Evolutionary conservation across 2,888 invertebrate species (phyloP).

Genomic region (Lomographa bimaculata): DNA sequence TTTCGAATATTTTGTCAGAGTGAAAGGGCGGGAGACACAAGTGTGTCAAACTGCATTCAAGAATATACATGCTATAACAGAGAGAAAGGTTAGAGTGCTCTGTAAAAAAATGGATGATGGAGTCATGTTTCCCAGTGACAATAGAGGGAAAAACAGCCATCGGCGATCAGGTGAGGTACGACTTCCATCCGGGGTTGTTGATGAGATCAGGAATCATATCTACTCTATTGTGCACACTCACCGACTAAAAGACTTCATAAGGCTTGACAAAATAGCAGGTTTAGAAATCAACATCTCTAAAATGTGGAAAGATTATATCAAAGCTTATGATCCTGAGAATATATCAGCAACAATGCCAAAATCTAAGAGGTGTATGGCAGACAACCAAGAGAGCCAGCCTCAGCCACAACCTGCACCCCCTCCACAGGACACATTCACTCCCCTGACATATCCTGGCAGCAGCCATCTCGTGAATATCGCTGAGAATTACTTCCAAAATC

Average conservation of each 20-base stretch:
- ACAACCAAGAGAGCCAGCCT: constrained; percentile 44
- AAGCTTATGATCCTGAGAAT: constrained; percentile 79
- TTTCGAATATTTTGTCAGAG: constrained; percentile 82
- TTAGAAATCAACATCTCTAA: constrained; percentile 83
- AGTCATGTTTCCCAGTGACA: constrained; percentile 83
- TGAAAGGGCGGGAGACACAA: constrained; percentile 81
- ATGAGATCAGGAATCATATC: constrained; percentile 81
- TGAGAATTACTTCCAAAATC: constrained; percentile 79
- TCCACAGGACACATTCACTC: constrained; percentile 60
- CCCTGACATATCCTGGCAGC: constrained; percentile 71
- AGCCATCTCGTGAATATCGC: constrained; percentile 77
- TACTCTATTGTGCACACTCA: constrained; percentile 81
- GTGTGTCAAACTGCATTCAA: constrained; percentile 84
- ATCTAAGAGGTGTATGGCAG: constrained; percentile 69
- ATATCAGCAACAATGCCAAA: constrained; percentile 76
- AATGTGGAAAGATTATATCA: constrained; percentile 84
- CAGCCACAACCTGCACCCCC: constrained; percentile 47
- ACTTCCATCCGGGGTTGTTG: constrained; percentile 72
- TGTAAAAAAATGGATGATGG: constrained; percentile 85
- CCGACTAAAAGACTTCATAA: constrained; percentile 77
- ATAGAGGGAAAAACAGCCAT: constrained; percentile 81
- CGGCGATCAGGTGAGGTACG: constrained; percentile 77
- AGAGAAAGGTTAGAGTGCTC: constrained; percentile 81
- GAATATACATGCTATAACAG: constrained; percentile 83
- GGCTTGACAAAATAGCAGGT: constrained; percentile 80